Percentiles rank a stretch among this genome's conserved stretches.
These are phyloP conservation scores for Gallinago nigripennis DNA, from an alignment of 2,797 vertebrate genomes.

Conservation along the genomic window DNA sequence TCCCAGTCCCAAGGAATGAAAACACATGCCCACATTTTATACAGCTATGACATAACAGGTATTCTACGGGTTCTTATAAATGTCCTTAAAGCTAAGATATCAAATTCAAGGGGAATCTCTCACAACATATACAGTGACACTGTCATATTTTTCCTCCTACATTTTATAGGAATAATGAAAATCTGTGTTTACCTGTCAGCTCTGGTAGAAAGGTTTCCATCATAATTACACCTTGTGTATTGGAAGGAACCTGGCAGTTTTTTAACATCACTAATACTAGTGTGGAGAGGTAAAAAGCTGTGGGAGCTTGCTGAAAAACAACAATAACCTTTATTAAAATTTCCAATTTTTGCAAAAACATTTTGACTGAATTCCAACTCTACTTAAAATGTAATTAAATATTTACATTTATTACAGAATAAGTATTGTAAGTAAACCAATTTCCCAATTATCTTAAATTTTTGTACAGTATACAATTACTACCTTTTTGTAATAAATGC, in stretches of 20 bases:
- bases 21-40: background rate
- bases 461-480: constrained; percentile 4
- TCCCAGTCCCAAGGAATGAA: background rate
- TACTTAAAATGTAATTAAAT: constrained; percentile 39
- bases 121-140: background rate
- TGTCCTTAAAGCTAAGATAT: background rate
- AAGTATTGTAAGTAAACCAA: constrained; percentile 43
- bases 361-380: constrained; percentile 27
- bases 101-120: background rate
- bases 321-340: constrained; percentile 31
- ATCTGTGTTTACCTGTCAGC: background rate
- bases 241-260: background rate
- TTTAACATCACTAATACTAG: background rate
- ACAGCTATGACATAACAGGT: background rate
- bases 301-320: constrained; percentile 29
- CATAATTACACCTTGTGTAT: background rate
- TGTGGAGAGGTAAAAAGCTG: constrained; percentile 7
- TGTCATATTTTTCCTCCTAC: background rate
- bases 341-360: background rate
- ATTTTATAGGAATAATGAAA: background rate
- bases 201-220: constrained; percentile 7
- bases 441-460: constrained; percentile 10
- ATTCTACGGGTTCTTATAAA: background rate
- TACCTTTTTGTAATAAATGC: constrained; percentile 40
- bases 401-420: constrained; percentile 40